Conservation (phyloP, 2,888 invertebrate species). For the Eurytoma adleriae region DNA sequence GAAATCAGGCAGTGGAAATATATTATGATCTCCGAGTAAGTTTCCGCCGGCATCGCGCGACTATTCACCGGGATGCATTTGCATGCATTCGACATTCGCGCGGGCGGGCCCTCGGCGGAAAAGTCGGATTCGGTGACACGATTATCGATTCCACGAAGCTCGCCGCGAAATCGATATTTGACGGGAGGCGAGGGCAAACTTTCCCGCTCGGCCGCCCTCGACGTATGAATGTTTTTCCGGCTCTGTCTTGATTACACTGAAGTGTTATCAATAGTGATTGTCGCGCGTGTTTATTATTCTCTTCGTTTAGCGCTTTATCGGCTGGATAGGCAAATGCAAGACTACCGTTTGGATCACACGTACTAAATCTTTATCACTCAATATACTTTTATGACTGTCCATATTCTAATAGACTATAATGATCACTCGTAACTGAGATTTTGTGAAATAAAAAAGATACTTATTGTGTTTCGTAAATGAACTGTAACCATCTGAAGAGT, state of each 20-base stretch:
- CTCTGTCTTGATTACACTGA: no score
- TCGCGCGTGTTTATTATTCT: slow-evolving; percentile 2
- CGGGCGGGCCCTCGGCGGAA: slow-evolving; percentile 4
- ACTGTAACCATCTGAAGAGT: no score
- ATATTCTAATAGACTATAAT: no score
- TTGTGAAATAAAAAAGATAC: no score
- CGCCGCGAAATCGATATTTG: slow-evolving; percentile 37
- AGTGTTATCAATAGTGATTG: no score
- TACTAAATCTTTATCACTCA: no score
- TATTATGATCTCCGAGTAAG: slow-evolving; percentile 28
- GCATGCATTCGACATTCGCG: slow-evolving; percentile 30
- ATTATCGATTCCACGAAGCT: slow-evolving; percentile 45
- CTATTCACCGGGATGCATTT: slow-evolving; percentile 37
- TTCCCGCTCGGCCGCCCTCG: background rate
- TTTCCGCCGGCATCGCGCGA: slow-evolving; percentile 2
- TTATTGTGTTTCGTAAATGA: no score
- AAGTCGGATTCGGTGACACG: slow-evolving; percentile 50
- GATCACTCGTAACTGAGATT: no score
- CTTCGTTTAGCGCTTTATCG: background rate
- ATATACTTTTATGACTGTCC: no score
- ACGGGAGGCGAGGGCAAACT: background rate
- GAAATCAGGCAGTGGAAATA: slow-evolving; percentile 8
- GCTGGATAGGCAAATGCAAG: no score
- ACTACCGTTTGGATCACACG: no score
- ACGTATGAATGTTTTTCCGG: no score